Evolutionary conservation across 2,113 vertebrate genomes (phyloP).

Genomic region (Austrofundulus limnaeus): DNA sequence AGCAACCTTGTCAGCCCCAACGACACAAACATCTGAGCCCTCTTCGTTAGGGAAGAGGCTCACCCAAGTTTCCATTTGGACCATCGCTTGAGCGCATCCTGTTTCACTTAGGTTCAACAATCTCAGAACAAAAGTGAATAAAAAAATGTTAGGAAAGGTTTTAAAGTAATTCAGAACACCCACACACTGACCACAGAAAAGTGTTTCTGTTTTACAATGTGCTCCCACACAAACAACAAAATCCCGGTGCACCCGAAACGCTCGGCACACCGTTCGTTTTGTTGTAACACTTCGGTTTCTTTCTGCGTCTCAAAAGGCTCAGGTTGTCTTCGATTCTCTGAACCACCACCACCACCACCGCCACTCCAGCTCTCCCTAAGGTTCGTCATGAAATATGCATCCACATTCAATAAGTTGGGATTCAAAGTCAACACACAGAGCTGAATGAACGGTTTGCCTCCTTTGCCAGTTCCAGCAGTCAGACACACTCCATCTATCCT

Average conservation of each 20-base stretch:
- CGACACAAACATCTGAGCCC: constrained; percentile 42
- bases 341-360: too few species aligned
- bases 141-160: neutral
- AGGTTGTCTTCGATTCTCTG: constrained; percentile 26
- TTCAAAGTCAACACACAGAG: constrained; percentile 51
- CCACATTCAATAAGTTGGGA: constrained; percentile 52
- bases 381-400: constrained; percentile 69
- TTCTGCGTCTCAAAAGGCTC: constrained; percentile 13
- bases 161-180: constrained; percentile 8
- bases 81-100: constrained; percentile 7
- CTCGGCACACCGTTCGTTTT: constrained; percentile 22
- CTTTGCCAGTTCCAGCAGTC: constrained; percentile 16
- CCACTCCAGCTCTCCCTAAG: constrained; percentile 35
- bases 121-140: constrained; percentile 1
- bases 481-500: constrained; percentile 29
- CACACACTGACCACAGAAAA: constrained; percentile 19
- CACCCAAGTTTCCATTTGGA: constrained; percentile 3
- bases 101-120: constrained; percentile 22
- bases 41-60: constrained; percentile 9
- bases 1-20: constrained; percentile 27
- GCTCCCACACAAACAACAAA: constrained; percentile 23
- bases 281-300: constrained; percentile 1
- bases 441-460: constrained; percentile 22
- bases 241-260: constrained; percentile 8
- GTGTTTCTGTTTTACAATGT: constrained; percentile 19